A percentile compares a stretch with the other conserved stretches of the same genome.
phyloP scores from a whole-genome alignment of 2,888 invertebrate species.

The Nephrotoma appendiculata region DNA sequence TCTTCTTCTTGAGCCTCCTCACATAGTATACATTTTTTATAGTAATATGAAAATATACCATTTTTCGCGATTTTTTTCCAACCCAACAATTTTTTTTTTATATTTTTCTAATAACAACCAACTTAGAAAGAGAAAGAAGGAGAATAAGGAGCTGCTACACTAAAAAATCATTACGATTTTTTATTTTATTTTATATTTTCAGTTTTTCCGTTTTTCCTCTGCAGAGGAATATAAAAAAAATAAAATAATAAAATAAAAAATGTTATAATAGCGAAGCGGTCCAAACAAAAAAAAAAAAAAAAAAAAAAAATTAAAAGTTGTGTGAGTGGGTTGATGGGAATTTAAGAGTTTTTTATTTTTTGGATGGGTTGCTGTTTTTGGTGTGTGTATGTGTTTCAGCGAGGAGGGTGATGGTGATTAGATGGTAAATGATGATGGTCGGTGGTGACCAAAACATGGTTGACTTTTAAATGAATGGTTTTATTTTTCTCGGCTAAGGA shows the following conservation, averaged over 20 bases:
- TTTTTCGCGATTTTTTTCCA: slow-evolving; percentile 3
- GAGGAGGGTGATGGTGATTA: not conserved
- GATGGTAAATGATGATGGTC: not conserved
- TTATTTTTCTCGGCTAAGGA: not conserved
- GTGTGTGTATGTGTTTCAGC: not conserved
- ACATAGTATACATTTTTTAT: not conserved
- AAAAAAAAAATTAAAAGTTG: not conserved
- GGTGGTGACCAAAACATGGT: not conserved
- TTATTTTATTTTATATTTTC: not conserved
- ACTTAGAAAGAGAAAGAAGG: slow-evolving; percentile 1
- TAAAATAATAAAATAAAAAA: not conserved
- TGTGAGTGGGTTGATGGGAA: not conserved
- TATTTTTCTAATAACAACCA: slow-evolving; percentile 2
- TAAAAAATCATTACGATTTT: slow-evolving; percentile 4
- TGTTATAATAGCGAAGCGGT: slow-evolving; percentile 4
- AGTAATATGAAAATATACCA: slow-evolving; percentile 2
- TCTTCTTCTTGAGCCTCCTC: not conserved
- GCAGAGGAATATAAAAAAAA: slow-evolving; percentile 1
- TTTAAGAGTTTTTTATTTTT: slow-evolving; percentile 1
- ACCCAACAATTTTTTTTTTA: slow-evolving; percentile 3
- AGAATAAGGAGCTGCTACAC: slow-evolving; percentile 1
- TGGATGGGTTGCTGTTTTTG: not conserved
- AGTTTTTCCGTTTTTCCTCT: not conserved
- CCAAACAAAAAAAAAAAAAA: not conserved
- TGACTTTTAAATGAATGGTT: not conserved